Conservation (phyloP, 2,113 vertebrate species). For the Craseonycteris thonglongyai region DNA sequence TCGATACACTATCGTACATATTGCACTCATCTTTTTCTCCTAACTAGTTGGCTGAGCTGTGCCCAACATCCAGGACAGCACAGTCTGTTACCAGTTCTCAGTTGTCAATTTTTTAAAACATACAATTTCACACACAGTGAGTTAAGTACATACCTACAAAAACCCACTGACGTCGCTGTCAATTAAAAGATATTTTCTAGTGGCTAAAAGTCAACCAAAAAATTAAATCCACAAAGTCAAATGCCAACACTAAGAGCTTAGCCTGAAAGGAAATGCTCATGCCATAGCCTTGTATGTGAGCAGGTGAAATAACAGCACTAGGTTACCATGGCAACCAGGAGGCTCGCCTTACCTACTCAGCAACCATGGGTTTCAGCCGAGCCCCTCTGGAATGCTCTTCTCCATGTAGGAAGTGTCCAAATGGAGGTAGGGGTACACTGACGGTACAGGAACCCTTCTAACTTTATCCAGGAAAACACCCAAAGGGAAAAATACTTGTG, state of each 20-base stretch:
- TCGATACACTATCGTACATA: neutral
- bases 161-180: neutral
- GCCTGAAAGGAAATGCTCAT: neutral
- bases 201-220: too few relatives aligned
- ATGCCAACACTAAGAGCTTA: neutral
- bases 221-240: neutral
- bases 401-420: neutral
- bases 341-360: neutral
- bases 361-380: rapidly evolving
- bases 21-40: neutral
- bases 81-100: neutral
- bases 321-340: neutral
- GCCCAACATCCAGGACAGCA: neutral
- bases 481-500: neutral
- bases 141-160: neutral
- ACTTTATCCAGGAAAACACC: neutral
- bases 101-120: neutral
- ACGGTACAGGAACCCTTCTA: neutral
- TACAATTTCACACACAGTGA: neutral
- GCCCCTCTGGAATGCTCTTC: neutral
- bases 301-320: neutral
- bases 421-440: rapidly evolving
- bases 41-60: neutral
- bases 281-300: neutral
- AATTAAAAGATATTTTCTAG: neutral